Evolutionary conservation across 2,888 invertebrate species (phyloP).

Genomic region (Stenodema calcarata): DNA sequence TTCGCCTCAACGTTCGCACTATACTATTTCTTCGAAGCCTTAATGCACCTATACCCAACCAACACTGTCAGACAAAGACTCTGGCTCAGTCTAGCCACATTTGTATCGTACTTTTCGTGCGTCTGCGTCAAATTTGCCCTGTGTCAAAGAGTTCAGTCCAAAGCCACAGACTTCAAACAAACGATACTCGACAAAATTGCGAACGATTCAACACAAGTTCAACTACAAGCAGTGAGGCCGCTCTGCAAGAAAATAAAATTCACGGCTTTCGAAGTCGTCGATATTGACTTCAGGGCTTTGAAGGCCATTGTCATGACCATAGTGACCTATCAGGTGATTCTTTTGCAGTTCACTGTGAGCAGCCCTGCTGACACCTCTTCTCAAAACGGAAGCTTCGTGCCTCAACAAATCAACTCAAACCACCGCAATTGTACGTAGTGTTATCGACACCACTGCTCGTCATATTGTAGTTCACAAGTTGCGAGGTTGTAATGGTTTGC

Average conservation of each 20-base stretch:
- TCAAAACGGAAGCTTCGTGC: too few relatives aligned
- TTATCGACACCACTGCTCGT: too few relatives aligned
- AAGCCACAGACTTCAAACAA: background rate
- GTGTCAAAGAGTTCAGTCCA: background rate
- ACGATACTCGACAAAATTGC: background rate
- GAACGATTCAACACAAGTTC: background rate
- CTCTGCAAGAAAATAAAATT: background rate
- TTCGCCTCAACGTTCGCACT: background rate
- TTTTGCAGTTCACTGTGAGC: conserved; percentile 9
- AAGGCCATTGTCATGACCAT: background rate
- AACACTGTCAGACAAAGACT: background rate
- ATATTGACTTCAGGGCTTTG: background rate
- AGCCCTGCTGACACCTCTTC: background rate
- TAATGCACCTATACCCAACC: background rate
- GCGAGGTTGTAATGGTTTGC: too few relatives aligned
- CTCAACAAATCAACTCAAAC: too few relatives aligned
- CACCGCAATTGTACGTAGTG: too few relatives aligned
- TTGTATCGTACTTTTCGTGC: background rate
- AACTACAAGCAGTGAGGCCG: background rate
- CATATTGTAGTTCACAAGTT: too few relatives aligned
- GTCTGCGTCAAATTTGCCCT: background rate
- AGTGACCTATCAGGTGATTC: conserved; percentile 7
- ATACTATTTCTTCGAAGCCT: background rate
- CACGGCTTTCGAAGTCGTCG: background rate
- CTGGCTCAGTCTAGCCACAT: background rate